These are phyloP conservation scores for Antitype chi DNA, from an alignment of 2,888 invertebrate species.

Conservation along the genomic window DNA sequence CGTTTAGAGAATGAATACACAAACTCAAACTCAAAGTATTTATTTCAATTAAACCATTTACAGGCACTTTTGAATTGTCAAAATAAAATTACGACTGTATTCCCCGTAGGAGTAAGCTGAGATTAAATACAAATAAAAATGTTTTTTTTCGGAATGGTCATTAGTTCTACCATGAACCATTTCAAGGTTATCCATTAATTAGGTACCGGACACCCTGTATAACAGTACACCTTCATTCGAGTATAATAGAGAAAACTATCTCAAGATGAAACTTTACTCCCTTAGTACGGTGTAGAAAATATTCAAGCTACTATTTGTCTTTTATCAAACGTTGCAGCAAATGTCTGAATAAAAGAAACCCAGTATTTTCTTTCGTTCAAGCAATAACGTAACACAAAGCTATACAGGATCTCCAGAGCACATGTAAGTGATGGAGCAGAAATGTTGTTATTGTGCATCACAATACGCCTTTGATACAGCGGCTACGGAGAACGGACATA, in stretches of 20 bases:
- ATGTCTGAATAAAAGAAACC: conserved; percentile 16
- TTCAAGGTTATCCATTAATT: no score
- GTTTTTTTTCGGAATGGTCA: no score
- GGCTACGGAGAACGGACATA: conserved; percentile 5
- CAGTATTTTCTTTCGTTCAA: conserved; percentile 18
- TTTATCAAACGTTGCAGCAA: not conserved
- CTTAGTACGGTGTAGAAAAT: not conserved
- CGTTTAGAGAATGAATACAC: not conserved
- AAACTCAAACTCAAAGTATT: no score
- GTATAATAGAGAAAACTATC: not conserved
- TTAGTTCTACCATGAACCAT: no score
- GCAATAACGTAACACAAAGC: conserved; percentile 37
- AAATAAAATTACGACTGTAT: not conserved
- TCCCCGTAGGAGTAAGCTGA: not conserved
- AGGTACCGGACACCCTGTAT: no score
- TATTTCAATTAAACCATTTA: no score
- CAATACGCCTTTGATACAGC: conserved; percentile 43
- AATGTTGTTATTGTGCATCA: conserved; percentile 34
- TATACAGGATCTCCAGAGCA: conserved; percentile 7
- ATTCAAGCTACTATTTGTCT: not conserved
- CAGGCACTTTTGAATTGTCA: no score
- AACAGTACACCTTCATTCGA: not conserved
- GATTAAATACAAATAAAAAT: no score
- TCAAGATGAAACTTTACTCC: not conserved
- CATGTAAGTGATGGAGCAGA: conserved; percentile 27